These are phyloP conservation scores for Magallana ariakensis DNA, from an alignment of 1,140 invertebrate species.

Conservation along the genomic window DNA sequence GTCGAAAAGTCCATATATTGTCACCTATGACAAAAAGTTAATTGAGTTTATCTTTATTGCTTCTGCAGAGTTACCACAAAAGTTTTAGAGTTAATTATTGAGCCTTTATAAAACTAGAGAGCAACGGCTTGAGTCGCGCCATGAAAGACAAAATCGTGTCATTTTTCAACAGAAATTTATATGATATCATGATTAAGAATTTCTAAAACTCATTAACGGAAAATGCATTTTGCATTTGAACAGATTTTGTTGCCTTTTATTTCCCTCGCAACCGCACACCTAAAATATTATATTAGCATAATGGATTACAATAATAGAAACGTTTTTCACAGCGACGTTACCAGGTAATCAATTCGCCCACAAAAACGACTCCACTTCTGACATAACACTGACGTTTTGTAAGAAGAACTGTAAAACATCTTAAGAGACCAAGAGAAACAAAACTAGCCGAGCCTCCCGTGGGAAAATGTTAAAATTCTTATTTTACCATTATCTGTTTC, in stretches of 20 bases:
- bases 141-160: background rate
- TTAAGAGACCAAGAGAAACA: background rate
- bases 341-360: conserved; percentile 8
- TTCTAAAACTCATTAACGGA: background rate
- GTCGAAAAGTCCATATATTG: background rate
- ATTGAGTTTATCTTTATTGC: background rate
- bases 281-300: conserved; percentile 36
- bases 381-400: background rate
- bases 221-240: conserved; percentile 38
- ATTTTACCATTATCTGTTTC: background rate
- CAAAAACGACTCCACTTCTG: background rate
- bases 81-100: conserved; percentile 22
- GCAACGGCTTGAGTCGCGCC: conserved; percentile 12
- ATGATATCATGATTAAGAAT: conserved; percentile 27
- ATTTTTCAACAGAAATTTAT: conserved; percentile 22
- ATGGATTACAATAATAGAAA: conserved; percentile 31
- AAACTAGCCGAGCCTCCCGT: conserved; percentile 14
- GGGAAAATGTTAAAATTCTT: conserved; percentile 11
- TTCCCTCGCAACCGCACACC: conserved; percentile 14
- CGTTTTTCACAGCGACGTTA: conserved; percentile 19
- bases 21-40: background rate
- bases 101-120: background rate
- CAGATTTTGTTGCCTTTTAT: conserved; percentile 34
- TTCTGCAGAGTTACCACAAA: background rate
- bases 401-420: background rate